These are phyloP conservation scores for Drepana arcuata DNA, from an alignment of 1,140 invertebrate genomes.

Conservation along the genomic window DNA sequence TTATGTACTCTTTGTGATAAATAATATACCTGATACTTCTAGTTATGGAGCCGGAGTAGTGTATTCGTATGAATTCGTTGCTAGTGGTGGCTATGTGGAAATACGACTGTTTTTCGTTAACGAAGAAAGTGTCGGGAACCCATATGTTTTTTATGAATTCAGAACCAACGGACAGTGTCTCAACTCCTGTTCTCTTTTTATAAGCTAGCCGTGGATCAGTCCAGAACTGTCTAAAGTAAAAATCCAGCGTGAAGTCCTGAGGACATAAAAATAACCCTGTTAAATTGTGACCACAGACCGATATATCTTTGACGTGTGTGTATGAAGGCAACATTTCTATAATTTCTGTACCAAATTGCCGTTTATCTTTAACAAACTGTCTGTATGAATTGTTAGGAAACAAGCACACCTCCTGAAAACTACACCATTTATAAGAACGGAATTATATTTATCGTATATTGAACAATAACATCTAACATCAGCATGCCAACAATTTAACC, in stretches of 20 bases:
- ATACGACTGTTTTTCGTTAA: conserved; percentile 98
- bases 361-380: too few species aligned
- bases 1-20: background rate
- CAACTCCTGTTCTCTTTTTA: conserved; percentile 87
- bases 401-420: too few species aligned
- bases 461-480: conserved; percentile 41
- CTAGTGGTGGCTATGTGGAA: conserved; percentile 98
- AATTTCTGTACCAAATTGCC: too few species aligned
- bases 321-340: too few species aligned
- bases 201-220: conserved; percentile 94
- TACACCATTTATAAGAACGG: too few species aligned
- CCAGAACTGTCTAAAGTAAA: conserved; percentile 99
- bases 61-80: conserved; percentile 97
- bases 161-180: conserved; percentile 91
- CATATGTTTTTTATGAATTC: conserved; percentile 98
- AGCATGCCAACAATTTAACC: too few species aligned
- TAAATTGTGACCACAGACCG: too few species aligned
- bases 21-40: conserved; percentile 93
- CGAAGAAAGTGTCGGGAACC: conserved; percentile 99
- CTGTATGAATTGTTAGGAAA: too few species aligned
- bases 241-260: conserved; percentile 98
- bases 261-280: conserved; percentile 12
- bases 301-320: too few species aligned
- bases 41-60: conserved; percentile 94
- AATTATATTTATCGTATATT: too few species aligned